Evolutionary conservation across 2,888 invertebrate genomes (phyloP).

Genomic region (Imbricaverruca yamaguchii): DNA sequence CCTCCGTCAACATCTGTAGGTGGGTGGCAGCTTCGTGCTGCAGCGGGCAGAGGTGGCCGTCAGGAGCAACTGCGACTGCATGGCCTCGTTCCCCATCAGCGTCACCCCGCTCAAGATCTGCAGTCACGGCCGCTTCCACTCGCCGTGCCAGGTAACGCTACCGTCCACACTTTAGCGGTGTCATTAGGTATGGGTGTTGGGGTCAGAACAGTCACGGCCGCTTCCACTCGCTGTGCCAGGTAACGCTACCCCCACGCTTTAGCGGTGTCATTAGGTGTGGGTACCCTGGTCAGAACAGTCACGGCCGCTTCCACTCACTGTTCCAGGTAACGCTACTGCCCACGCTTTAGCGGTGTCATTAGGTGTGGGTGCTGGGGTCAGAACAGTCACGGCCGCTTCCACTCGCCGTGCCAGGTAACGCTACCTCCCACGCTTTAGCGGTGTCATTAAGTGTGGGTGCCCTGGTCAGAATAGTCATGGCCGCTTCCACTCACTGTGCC

Average conservation of each 20-base stretch:
- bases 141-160: slow-evolving; percentile 7
- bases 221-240: slow-evolving; percentile 7
- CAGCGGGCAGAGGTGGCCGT: slow-evolving; percentile 8
- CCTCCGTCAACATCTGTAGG: neutral
- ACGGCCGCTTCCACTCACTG: neutral
- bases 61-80: slow-evolving; percentile 19
- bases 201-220: neutral
- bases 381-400: neutral
- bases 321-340: too few species aligned
- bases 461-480: too few species aligned
- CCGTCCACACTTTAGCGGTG: too few species aligned
- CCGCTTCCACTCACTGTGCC: neutral
- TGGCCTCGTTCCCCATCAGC: slow-evolving; percentile 13
- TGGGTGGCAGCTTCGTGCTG: slow-evolving; percentile 15
- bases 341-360: too few species aligned
- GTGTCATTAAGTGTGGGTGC: too few species aligned
- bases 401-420: slow-evolving; percentile 8
- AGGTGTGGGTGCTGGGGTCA: too few species aligned
- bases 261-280: too few species aligned
- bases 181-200: too few species aligned
- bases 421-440: too few species aligned
- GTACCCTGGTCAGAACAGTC: too few species aligned
- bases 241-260: neutral
- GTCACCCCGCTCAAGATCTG: slow-evolving; percentile 15
- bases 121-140: neutral